Conservation (phyloP, 2,113 vertebrate species). For the Helogale parvula region DNA sequence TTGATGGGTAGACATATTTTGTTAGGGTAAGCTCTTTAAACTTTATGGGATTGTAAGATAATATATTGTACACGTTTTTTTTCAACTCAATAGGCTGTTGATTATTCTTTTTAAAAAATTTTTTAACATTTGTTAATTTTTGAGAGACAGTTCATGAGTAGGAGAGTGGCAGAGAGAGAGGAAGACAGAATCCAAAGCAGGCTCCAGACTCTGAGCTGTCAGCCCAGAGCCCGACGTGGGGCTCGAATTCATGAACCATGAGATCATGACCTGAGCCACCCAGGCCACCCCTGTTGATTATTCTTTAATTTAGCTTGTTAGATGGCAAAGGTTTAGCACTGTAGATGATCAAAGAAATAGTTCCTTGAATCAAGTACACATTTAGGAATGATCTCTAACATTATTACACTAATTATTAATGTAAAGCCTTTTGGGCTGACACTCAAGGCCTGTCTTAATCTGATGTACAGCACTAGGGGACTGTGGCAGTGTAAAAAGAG, state of each 20-base stretch:
- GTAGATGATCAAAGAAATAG: not conserved
- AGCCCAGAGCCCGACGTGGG: too few relatives aligned
- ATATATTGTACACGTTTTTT: not conserved
- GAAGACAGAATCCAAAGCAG: too few relatives aligned
- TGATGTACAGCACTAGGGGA: not conserved
- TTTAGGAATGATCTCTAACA: not conserved
- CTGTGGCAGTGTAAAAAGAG: not conserved
- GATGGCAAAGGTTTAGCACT: not conserved
- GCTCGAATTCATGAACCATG: too few relatives aligned
- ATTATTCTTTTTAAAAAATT: not conserved
- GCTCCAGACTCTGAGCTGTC: too few relatives aligned
- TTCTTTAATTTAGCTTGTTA: conserved; percentile 1
- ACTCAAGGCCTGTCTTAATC: not conserved
- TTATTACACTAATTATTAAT: not conserved
- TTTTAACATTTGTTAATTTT: too few relatives aligned
- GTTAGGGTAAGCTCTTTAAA: not conserved
- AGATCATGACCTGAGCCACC: too few relatives aligned
- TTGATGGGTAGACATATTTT: not conserved
- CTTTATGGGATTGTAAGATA: not conserved
- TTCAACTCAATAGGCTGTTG: not conserved
- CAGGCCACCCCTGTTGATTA: not conserved
- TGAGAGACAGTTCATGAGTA: too few relatives aligned
- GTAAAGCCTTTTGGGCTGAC: not conserved
- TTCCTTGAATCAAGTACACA: not conserved
- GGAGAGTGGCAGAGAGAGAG: too few relatives aligned